These are phyloP conservation scores for Alethe castanea DNA, from an alignment of 2,113 vertebrate species.

Conservation along the genomic window DNA sequence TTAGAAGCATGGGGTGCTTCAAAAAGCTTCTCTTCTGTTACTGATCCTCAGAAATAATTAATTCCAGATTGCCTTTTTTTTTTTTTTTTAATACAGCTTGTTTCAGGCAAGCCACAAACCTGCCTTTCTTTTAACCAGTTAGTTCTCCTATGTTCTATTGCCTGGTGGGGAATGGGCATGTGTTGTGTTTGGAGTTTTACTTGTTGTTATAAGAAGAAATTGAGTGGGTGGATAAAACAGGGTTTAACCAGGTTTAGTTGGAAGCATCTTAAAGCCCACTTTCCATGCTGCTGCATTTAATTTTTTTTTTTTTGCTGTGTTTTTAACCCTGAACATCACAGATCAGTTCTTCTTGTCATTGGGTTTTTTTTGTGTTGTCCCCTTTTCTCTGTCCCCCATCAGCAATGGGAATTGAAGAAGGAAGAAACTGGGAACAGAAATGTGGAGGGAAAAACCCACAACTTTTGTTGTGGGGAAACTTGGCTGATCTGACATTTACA, in stretches of 20 bases:
- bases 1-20: not conserved
- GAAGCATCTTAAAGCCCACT: not conserved
- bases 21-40: not conserved
- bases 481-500: not conserved
- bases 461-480: not conserved
- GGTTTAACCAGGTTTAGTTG: not conserved
- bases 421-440: not conserved
- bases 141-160: not conserved
- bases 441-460: not conserved
- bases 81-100: not conserved
- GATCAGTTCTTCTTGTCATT: not conserved
- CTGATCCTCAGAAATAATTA: not conserved
- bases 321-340: not conserved
- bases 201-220: not conserved
- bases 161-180: not conserved
- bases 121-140: not conserved
- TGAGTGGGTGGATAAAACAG: not conserved
- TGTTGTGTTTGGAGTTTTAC: not conserved
- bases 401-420: not conserved
- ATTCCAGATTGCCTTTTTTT: not conserved
- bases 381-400: not conserved
- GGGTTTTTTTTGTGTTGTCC: not conserved
- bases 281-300: rapidly evolving
- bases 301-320: not conserved
- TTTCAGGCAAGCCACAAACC: not conserved